phyloP scores from a whole-genome alignment of 2,797 vertebrate genomes.

The Picus viridis region DNA sequence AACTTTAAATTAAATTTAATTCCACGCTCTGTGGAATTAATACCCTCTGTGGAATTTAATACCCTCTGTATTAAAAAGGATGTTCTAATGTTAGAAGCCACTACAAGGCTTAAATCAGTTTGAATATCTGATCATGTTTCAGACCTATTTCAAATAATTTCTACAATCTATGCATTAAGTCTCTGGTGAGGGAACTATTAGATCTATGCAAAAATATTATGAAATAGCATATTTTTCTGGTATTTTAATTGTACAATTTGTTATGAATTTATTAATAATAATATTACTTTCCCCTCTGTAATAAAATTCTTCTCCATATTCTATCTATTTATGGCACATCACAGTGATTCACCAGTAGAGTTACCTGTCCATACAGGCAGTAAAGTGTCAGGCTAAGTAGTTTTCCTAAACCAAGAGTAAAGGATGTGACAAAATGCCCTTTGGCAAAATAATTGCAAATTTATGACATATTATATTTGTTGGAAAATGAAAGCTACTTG shows the following conservation, averaged over 20 bases:
- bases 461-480: neutral
- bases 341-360: neutral
- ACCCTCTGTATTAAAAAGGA: neutral
- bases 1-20: conserved; percentile 31
- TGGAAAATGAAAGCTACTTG: neutral
- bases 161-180: neutral
- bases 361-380: neutral
- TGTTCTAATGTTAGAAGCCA: conserved; percentile 1
- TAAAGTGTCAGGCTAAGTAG: neutral
- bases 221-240: neutral
- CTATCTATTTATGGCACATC: neutral
- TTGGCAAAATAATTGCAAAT: conserved; percentile 2
- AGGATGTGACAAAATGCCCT: neutral
- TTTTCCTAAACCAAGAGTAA: neutral
- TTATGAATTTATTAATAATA: neutral
- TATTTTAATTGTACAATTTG: neutral
- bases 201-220: neutral
- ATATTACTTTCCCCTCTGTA: neutral
- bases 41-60: neutral
- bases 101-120: conserved; percentile 3
- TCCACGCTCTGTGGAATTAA: neutral
- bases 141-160: conserved; percentile 7
- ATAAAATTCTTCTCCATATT: neutral
- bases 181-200: neutral
- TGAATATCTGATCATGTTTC: neutral